Evolutionary conservation across 2,113 vertebrate species (phyloP).

Genomic region (Sinocyclocheilus maitianheensis): DNA sequence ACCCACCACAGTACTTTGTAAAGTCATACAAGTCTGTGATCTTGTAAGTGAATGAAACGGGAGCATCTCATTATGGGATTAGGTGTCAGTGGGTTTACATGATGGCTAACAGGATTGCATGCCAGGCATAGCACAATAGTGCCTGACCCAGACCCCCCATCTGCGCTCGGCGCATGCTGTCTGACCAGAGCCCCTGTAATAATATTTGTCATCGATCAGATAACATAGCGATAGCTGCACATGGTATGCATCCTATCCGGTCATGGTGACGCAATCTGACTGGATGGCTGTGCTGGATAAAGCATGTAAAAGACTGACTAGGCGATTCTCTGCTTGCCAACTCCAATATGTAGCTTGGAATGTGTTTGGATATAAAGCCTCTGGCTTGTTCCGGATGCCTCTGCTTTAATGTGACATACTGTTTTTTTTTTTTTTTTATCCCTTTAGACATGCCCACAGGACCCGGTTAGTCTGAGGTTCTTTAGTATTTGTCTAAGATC

Average conservation of each 20-base stretch:
- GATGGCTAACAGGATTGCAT: slow-evolving; percentile 65
- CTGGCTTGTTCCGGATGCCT: slow-evolving; percentile 48
- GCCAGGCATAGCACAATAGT: slow-evolving; percentile 47
- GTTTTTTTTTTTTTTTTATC: slow-evolving; percentile 39
- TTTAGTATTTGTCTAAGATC: background rate
- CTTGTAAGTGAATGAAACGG: slow-evolving; percentile 65
- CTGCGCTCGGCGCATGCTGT: slow-evolving; percentile 37
- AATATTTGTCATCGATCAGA: slow-evolving; percentile 17
- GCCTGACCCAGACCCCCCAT: slow-evolving; percentile 47
- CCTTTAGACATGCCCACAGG: background rate
- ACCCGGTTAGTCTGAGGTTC: background rate
- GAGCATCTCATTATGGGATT: slow-evolving; percentile 69
- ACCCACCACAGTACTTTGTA: slow-evolving; percentile 28
- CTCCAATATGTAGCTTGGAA: slow-evolving; percentile 41
- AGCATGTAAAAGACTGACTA: background rate
- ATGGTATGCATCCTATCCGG: slow-evolving; percentile 7
- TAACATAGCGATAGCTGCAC: slow-evolving; percentile 30
- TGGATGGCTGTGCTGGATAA: slow-evolving; percentile 35
- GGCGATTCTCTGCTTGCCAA: slow-evolving; percentile 14
- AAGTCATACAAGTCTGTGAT: slow-evolving; percentile 48
- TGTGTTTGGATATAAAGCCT: slow-evolving; percentile 22
- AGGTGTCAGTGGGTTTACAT: slow-evolving; percentile 66
- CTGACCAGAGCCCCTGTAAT: slow-evolving; percentile 22
- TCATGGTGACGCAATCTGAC: slow-evolving; percentile 23
- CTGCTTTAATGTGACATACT: slow-evolving; percentile 26